phyloP scores from a whole-genome alignment of 2,797 vertebrate species.

The Meriones psammophilus region DNA sequence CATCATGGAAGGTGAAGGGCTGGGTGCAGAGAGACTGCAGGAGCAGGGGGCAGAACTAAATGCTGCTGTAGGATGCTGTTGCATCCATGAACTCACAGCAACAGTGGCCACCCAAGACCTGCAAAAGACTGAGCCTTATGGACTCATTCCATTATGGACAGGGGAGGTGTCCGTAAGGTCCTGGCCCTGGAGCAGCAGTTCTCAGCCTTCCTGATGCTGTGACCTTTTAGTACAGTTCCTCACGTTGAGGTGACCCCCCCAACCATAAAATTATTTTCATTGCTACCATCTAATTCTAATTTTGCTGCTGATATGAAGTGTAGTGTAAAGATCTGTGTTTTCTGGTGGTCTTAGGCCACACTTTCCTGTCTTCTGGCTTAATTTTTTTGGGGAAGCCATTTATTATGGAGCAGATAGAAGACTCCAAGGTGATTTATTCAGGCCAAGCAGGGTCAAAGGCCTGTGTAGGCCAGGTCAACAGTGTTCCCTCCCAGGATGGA shows the following conservation, averaged over 20 bases:
- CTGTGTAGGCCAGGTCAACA: slow-evolving; percentile 77
- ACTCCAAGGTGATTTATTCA: slow-evolving; percentile 83
- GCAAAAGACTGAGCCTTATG: not conserved
- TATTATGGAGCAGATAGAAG: slow-evolving; percentile 69
- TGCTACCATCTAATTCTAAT: not conserved
- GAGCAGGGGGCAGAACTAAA: not conserved
- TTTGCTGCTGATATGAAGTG: not conserved
- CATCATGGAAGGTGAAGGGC: not conserved
- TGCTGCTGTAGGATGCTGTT: no score
- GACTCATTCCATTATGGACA: not conserved
- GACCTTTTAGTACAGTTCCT: not conserved
- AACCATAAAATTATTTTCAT: not conserved
- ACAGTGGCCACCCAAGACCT: not conserved
- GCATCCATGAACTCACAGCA: not conserved
- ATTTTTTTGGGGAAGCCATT: slow-evolving; percentile 76
- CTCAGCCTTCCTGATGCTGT: not conserved
- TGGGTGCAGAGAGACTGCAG: not conserved
- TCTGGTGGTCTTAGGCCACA: not conserved
- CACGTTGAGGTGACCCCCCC: not conserved
- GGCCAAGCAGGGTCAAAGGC: slow-evolving; percentile 67
- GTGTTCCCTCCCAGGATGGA: slow-evolving; percentile 44
- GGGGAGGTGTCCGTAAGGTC: not conserved
- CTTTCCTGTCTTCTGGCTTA: slow-evolving; percentile 64
- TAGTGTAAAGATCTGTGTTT: not conserved
- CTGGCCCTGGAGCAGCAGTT: not conserved